Conservation (phyloP, 2,888 invertebrate genomes). For the Graphium colonna region DNA sequence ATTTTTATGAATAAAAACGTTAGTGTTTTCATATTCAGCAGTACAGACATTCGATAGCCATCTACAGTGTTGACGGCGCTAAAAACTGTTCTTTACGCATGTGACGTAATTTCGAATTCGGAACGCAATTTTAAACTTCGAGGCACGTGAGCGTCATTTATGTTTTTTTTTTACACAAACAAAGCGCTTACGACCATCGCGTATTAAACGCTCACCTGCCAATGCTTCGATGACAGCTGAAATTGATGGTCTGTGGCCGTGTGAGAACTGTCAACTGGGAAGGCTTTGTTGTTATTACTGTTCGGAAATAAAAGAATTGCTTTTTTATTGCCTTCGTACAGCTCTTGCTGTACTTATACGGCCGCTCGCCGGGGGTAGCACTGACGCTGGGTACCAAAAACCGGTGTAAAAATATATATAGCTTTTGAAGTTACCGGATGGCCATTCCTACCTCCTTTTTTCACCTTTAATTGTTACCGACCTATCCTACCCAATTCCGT, state of each 20-base stretch:
- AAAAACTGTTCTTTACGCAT: neutral
- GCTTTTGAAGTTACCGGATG: too few relatives aligned
- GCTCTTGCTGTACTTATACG: too few relatives aligned
- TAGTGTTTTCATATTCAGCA: conserved; percentile 12
- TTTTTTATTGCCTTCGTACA: neutral
- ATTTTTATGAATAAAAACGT: too few relatives aligned
- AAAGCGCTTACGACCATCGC: conserved; percentile 8
- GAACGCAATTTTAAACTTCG: conserved; percentile 7
- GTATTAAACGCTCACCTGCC: conserved; percentile 14
- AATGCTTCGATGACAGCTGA: conserved; percentile 11
- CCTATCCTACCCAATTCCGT: too few relatives aligned
- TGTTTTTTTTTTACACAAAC: conserved; percentile 6
- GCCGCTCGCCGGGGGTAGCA: too few relatives aligned
- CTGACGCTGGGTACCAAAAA: too few relatives aligned
- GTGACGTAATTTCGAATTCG: conserved; percentile 5
- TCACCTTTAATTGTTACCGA: too few relatives aligned
- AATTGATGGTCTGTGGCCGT: conserved; percentile 9
- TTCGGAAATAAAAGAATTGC: neutral
- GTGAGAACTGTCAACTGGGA: conserved; percentile 15
- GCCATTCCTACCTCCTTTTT: too few relatives aligned
- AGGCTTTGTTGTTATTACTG: conserved; percentile 3
- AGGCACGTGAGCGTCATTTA: conserved; percentile 8
- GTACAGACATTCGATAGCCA: neutral
- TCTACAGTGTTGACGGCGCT: neutral
- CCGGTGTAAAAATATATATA: too few relatives aligned